A percentile compares a stretch with the other conserved stretches of the same genome.
These are phyloP conservation scores for Lithosia quadra DNA, from an alignment of 2,888 invertebrate genomes.

Conservation along the genomic window DNA sequence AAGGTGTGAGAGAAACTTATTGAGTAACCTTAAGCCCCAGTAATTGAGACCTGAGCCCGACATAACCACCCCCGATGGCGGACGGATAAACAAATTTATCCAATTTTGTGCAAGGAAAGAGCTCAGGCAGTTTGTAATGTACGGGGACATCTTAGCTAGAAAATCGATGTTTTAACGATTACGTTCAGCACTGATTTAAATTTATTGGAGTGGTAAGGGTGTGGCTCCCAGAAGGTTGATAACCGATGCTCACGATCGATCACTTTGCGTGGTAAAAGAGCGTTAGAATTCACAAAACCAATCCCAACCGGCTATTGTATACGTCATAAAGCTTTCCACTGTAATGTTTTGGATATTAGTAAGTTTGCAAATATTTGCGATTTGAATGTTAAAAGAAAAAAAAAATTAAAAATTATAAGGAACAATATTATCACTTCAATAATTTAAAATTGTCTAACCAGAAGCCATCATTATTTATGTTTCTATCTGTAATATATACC, in stretches of 20 bases:
- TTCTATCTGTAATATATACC: no score
- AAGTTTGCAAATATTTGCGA: neutral
- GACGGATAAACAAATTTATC: no score
- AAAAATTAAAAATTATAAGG: neutral
- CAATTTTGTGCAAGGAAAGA: neutral
- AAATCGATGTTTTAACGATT: neutral
- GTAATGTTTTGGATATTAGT: neutral
- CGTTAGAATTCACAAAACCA: neutral
- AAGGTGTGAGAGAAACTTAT: no score
- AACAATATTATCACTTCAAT: neutral
- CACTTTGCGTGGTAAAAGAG: slow-evolving; percentile 1
- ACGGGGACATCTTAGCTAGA: neutral
- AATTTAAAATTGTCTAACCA: no score
- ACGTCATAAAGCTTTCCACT: neutral
- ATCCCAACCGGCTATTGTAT: neutral
- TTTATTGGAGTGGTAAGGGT: neutral
- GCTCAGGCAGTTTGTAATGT: neutral
- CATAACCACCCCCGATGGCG: no score
- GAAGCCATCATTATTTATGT: no score
- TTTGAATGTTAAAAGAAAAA: neutral
- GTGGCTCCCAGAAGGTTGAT: neutral
- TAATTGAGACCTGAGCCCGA: no score
- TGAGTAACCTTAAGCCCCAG: no score
- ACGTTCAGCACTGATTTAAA: neutral
- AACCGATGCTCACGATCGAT: neutral